A percentile compares a stretch with the other conserved stretches of the same genome.
Evolutionary conservation across 2,113 vertebrate species (phyloP).

Genomic region (Ursus arctos): DNA sequence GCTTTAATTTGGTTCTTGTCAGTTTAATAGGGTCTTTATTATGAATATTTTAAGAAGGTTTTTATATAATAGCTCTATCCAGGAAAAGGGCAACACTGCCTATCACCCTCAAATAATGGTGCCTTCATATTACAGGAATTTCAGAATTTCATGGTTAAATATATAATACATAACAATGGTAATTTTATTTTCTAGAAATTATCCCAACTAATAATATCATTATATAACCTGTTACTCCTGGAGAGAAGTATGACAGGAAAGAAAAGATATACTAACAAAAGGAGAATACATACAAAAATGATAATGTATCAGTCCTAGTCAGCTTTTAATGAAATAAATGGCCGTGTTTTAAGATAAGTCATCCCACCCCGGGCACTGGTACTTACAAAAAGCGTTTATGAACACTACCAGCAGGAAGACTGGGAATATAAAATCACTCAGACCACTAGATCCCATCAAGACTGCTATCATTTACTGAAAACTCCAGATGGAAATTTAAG

Average conservation of each 20-base stretch:
- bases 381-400: conserved; percentile 49
- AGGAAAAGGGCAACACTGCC: neutral
- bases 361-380: neutral
- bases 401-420: conserved; percentile 30
- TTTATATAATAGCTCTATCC: neutral
- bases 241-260: neutral
- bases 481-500: conserved; percentile 65
- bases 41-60: neutral
- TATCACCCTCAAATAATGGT: neutral
- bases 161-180: neutral
- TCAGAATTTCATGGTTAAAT: neutral
- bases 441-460: conserved; percentile 62
- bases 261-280: neutral
- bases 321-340: conserved; percentile 60
- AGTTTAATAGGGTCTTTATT: neutral
- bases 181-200: neutral
- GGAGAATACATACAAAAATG: neutral
- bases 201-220: neutral
- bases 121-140: neutral
- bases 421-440: conserved; percentile 56
- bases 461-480: conserved; percentile 49
- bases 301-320: neutral
- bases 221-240: neutral
- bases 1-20: neutral
- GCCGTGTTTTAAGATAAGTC: neutral